A percentile compares a stretch with the other conserved stretches of the same genome.
Evolutionary conservation across 2,113 vertebrate genomes (phyloP).

Genomic region (Arenaria interpres): DNA sequence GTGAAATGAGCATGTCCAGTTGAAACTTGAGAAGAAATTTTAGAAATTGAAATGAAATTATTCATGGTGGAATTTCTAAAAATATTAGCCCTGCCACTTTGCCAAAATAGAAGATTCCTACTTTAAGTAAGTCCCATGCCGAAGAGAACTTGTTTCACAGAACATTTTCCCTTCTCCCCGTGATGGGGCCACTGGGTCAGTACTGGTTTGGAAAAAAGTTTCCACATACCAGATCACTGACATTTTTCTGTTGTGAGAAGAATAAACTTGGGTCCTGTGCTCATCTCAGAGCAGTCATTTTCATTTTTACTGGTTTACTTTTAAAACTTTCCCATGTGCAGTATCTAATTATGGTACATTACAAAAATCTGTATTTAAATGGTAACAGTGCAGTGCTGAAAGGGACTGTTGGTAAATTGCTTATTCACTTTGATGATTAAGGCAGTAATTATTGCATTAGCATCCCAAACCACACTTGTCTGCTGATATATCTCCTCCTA

Average conservation of each 20-base stretch:
- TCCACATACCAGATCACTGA: background rate
- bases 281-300: constrained; percentile 47
- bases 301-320: constrained; percentile 58
- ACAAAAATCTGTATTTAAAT: constrained; percentile 27
- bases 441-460: constrained; percentile 58
- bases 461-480: constrained; percentile 15
- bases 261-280: background rate
- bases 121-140: background rate
- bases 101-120: background rate
- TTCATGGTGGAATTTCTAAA: background rate
- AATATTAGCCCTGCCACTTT: background rate
- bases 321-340: constrained; percentile 37
- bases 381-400: constrained; percentile 1
- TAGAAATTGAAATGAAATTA: background rate
- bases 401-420: constrained; percentile 20
- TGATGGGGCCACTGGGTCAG: background rate
- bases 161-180: background rate
- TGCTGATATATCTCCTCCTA: background rate
- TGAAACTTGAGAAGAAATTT: background rate
- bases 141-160: background rate
- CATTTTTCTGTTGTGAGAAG: constrained; percentile 19
- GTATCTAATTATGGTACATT: constrained; percentile 49
- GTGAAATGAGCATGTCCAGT: background rate
- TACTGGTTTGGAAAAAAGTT: constrained; percentile 27
- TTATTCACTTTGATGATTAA: constrained; percentile 59